These are phyloP conservation scores for Willowsia nigromaculata DNA, from an alignment of 2,888 invertebrate genomes.

Conservation along the genomic window DNA sequence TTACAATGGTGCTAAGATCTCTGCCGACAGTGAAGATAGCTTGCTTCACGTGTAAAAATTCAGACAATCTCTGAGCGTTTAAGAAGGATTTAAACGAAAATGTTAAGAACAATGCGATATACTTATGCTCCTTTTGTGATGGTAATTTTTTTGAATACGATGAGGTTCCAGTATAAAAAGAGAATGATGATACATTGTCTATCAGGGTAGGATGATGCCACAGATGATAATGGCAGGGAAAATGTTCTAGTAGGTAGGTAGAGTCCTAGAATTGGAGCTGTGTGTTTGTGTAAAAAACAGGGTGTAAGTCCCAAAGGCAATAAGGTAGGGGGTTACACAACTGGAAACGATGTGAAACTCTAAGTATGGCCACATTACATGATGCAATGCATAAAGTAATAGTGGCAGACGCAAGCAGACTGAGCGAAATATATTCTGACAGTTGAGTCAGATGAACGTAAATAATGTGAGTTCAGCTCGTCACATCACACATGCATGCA, in stretches of 20 bases:
- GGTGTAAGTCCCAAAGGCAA: constrained; percentile 16
- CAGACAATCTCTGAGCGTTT: constrained; percentile 9
- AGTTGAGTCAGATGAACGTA: constrained; percentile 63
- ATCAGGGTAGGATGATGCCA: background rate
- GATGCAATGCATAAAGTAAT: background rate
- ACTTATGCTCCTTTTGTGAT: background rate
- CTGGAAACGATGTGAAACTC: background rate
- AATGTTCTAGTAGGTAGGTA: background rate
- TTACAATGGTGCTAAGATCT: constrained; percentile 45
- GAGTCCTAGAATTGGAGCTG: constrained; percentile 11
- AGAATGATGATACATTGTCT: background rate
- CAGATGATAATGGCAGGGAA: background rate
- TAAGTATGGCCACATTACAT: background rate
- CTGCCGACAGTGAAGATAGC: constrained; percentile 45
- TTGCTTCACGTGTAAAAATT: constrained; percentile 10
- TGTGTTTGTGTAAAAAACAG: background rate
- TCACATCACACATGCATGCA: constrained; percentile 51
- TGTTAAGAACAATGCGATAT: background rate
- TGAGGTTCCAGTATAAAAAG: background rate
- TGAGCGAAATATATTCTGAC: constrained; percentile 60
- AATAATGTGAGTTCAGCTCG: constrained; percentile 64
- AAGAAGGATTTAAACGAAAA: background rate
- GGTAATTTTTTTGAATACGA: background rate
- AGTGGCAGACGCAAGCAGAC: constrained; percentile 24
- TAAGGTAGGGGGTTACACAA: constrained; percentile 25